Evolutionary conservation across 2,113 vertebrate genomes (phyloP).

Genomic region (Chlorodrepanis virens): DNA sequence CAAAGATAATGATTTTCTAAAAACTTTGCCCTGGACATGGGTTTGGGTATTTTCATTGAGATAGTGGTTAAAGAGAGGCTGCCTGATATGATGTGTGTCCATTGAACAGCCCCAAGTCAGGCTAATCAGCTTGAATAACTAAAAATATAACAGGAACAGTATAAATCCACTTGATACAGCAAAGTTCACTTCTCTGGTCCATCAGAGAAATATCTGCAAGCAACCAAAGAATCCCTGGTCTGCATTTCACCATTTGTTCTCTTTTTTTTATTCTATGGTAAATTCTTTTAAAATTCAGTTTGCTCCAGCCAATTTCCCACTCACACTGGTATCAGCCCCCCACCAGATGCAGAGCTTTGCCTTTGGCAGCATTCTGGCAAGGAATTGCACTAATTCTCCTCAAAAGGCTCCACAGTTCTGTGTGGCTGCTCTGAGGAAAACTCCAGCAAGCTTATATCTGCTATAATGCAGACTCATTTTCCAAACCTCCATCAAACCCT

Average conservation of each 20-base stretch:
- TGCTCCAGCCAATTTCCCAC: neutral
- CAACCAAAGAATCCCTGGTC: neutral
- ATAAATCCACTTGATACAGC: conserved; percentile 11
- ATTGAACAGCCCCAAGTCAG: conserved; percentile 37
- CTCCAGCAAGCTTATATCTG: neutral
- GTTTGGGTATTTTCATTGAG: conserved; percentile 46
- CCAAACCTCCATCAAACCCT: neutral
- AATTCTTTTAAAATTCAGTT: neutral
- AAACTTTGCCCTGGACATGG: conserved; percentile 43
- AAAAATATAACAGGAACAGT: conserved; percentile 14
- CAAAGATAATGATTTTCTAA: conserved; percentile 53
- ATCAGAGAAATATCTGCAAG: neutral
- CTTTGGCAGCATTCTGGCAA: neutral
- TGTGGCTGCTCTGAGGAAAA: neutral
- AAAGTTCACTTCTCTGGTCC: conserved; percentile 11
- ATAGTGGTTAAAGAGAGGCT: conserved; percentile 33
- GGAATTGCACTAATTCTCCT: neutral
- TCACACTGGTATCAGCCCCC: neutral
- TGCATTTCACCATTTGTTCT: neutral
- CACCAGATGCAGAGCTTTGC: neutral
- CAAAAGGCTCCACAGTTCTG: neutral
- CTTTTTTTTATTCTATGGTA: neutral
- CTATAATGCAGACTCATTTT: neutral
- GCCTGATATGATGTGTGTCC: neutral
- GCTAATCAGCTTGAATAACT: conserved; percentile 54